phyloP scores from a whole-genome alignment of 2,113 vertebrate genomes.

The Alosa alosa region DNA sequence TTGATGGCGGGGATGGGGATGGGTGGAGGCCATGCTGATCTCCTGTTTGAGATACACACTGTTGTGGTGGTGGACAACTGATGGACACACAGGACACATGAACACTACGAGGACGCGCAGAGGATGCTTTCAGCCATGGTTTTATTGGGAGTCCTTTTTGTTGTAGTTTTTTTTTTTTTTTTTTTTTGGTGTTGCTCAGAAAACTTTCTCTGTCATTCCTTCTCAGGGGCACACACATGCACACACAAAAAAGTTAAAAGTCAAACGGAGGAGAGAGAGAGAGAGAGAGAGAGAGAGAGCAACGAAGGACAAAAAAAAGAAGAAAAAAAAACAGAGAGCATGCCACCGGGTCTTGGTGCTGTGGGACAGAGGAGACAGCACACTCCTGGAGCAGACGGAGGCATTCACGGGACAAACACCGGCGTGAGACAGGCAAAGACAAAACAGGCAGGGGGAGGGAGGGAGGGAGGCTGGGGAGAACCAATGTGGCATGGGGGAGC shows the following conservation, averaged over 20 bases:
- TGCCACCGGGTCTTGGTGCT: conserved; percentile 8
- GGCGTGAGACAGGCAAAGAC: conserved; percentile 1
- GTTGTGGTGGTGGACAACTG: conserved; percentile 61
- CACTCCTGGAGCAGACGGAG: not conserved
- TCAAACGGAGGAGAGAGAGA: conserved; percentile 37
- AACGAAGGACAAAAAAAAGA: not conserved
- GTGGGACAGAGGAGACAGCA: conserved; percentile 4
- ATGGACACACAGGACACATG: conserved; percentile 77
- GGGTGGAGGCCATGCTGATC: conserved; percentile 6
- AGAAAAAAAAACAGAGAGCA: not conserved
- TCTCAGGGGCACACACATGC: conserved; percentile 46
- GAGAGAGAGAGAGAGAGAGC: not conserved
- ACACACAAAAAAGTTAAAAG: not conserved
- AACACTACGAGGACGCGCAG: conserved; percentile 76
- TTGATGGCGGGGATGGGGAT: conserved; percentile 16
- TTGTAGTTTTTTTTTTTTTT: conserved; percentile 19
- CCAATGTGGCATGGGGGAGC: not conserved
- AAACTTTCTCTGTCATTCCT: conserved; percentile 48
- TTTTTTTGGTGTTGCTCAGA: conserved; percentile 46
- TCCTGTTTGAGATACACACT: conserved; percentile 29
- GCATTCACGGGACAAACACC: not conserved
- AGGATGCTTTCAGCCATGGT: conserved; percentile 77
- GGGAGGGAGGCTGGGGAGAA: not conserved
- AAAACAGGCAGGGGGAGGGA: not conserved
- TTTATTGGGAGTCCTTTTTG: conserved; percentile 46